phyloP scores from a whole-genome alignment of 2,113 vertebrate genomes.

The Miniopterus natalensis region DNA sequence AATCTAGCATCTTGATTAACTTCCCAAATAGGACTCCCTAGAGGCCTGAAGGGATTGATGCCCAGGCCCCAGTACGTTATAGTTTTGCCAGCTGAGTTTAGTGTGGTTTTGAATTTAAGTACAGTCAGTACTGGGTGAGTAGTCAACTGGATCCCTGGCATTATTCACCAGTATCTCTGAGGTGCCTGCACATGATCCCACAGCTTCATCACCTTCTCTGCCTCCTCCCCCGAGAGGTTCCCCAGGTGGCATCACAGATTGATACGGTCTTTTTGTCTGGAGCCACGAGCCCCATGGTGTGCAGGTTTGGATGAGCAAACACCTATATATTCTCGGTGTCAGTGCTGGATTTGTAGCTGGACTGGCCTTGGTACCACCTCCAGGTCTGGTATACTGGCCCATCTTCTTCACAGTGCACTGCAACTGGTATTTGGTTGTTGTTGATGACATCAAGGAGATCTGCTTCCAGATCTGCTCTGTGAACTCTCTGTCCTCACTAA shows the following conservation, averaged over 20 bases:
- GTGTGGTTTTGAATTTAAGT: not conserved
- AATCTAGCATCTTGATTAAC: no score
- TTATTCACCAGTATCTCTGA: not conserved
- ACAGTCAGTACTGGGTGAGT: not conserved
- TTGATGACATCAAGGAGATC: not conserved
- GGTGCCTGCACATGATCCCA: not conserved
- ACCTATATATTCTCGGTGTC: not conserved
- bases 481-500: not conserved
- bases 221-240: not conserved
- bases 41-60: not conserved
- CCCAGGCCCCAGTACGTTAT: rapidly evolving
- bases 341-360: not conserved
- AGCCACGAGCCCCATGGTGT: not conserved
- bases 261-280: not conserved
- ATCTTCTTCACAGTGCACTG: not conserved
- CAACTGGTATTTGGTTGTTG: not conserved
- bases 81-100: not conserved
- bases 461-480: not conserved
- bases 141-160: not conserved
- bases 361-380: not conserved
- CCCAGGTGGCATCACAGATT: not conserved
- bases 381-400: not conserved
- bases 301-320: not conserved
- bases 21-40: no score
- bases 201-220: not conserved